Base-by-base conservation (phyloP, 2,113 vertebrate genomes). In the Apus apus region DNA sequence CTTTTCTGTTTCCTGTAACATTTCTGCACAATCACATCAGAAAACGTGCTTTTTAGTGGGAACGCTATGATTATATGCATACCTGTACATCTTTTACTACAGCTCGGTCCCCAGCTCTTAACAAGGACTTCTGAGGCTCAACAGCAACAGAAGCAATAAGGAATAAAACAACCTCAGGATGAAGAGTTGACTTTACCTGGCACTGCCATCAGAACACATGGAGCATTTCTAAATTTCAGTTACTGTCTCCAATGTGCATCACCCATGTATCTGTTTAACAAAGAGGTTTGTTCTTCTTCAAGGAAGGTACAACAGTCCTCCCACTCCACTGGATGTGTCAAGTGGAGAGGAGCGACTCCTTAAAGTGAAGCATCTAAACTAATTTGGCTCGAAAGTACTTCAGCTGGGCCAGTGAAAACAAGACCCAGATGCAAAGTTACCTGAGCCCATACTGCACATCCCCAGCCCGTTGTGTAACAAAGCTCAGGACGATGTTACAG, bases 381-480 rank as follows among this genome's bases (percentile, higher is more conserved):
- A 76, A 77, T 60, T 38, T 40, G 57, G 73, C 43, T 90, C 58
- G 17, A 58, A 75, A 81, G 48, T 38, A 57, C 65, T 88, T 94
- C 38, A 51, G 68, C 21, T 27, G 80, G 68, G 36, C 32, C 73
- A 29, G 46, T 7, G 78, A 71, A 78, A 93, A 73, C 57, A 27
- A 83, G 80, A 80, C 29, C 57, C 73, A 48, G 67, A 76, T 66
- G 76, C 56, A 32, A 92, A 89, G 94, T 95, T 97, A 91, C 11
- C 94, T 19, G 48, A 65, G 64, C 75, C 38, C 77, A 12, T 13
- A 4, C 50, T 6, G 87, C 87, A 65, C 73, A 36, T 17, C 81
- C 26, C 30, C 38, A 66, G 70, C 54, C 77, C 58, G 60, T 73
- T 94, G 92, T 90, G 81, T 87, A 94, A 89, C 83, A 36, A 76